Evolutionary conservation across 2,797 vertebrate species (phyloP).

Genomic region (Odontamblyopus rebecca): DNA sequence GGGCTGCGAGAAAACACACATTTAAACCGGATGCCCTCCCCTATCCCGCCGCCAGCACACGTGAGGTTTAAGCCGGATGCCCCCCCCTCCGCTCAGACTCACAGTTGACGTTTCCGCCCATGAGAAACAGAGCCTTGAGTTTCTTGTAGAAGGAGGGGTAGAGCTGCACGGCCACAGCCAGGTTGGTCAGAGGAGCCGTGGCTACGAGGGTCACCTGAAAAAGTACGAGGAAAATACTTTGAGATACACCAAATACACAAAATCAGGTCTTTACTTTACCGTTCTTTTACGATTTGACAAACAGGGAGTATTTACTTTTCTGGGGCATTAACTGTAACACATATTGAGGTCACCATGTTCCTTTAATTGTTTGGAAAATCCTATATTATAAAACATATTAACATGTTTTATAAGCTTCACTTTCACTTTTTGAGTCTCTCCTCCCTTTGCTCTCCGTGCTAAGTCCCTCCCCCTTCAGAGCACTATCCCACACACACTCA

Average conservation of each 20-base stretch:
- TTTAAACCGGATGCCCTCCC: neutral
- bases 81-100: constrained; percentile 8
- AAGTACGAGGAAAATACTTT: neutral
- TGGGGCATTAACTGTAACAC: too few relatives aligned
- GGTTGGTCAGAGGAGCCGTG: constrained; percentile 75
- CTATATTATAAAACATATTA: too few relatives aligned
- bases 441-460: too few relatives aligned
- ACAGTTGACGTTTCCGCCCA: constrained; percentile 78
- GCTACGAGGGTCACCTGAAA: constrained; percentile 72
- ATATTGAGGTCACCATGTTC: too few relatives aligned
- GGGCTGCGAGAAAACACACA: constrained; percentile 64
- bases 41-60: constrained; percentile 30
- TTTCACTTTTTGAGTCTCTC: too few relatives aligned
- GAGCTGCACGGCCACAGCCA: constrained; percentile 73
- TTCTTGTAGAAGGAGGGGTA: constrained; percentile 70
- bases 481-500: too few relatives aligned
- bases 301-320: too few relatives aligned
- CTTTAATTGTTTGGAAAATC: too few relatives aligned
- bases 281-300: too few relatives aligned
- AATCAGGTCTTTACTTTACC: neutral
- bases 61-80: neutral
- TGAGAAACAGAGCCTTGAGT: constrained; percentile 74
- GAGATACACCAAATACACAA: neutral
- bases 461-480: too few relatives aligned
- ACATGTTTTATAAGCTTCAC: too few relatives aligned